These are phyloP conservation scores for Scaptomyza montana DNA, from an alignment of 1,140 invertebrate species.

Conservation along the genomic window DNA sequence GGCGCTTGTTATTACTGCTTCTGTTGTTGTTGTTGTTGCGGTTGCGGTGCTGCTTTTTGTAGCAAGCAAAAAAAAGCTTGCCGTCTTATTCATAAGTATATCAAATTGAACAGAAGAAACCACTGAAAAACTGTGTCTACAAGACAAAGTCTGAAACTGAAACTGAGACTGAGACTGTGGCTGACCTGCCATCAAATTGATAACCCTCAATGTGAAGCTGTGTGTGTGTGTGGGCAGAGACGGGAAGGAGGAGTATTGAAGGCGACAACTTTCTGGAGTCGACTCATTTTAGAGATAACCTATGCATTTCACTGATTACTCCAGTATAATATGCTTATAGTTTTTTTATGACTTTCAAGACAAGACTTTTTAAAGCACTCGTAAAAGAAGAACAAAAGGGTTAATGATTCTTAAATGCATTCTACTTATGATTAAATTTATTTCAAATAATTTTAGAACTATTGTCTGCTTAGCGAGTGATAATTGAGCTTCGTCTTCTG, in stretches of 20 bases:
- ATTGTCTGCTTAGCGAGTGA: constrained; percentile 5
- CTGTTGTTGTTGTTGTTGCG: constrained; percentile 15
- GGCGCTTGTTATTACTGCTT: constrained; percentile 52
- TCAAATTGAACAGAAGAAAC: constrained; percentile 56
- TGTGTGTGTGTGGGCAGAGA: constrained; percentile 3
- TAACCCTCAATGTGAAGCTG: constrained; percentile 45
- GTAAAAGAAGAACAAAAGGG: constrained; percentile 53
- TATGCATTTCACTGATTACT: constrained; percentile 55
- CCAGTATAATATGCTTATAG: constrained; percentile 6
- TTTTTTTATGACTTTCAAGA: constrained; percentile 31
- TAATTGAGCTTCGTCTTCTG: constrained; percentile 35
- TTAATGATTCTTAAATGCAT: constrained; percentile 54
- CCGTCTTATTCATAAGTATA: constrained; percentile 70
- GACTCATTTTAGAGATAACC: constrained; percentile 48
- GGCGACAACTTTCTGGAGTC: constrained; percentile 59
- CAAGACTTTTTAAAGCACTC: constrained; percentile 30
- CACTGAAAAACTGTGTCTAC: constrained; percentile 40
- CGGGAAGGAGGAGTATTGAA: neutral
- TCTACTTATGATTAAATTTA: constrained; percentile 53
- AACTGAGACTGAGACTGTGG: neutral
- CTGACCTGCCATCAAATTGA: constrained; percentile 71
- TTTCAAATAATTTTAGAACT: constrained; percentile 40
- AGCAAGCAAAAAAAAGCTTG: constrained; percentile 55
- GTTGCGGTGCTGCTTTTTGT: constrained; percentile 22
- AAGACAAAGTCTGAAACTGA: neutral